phyloP scores from a whole-genome alignment of 2,888 invertebrate species.

The Stenichneumon culpator region DNA sequence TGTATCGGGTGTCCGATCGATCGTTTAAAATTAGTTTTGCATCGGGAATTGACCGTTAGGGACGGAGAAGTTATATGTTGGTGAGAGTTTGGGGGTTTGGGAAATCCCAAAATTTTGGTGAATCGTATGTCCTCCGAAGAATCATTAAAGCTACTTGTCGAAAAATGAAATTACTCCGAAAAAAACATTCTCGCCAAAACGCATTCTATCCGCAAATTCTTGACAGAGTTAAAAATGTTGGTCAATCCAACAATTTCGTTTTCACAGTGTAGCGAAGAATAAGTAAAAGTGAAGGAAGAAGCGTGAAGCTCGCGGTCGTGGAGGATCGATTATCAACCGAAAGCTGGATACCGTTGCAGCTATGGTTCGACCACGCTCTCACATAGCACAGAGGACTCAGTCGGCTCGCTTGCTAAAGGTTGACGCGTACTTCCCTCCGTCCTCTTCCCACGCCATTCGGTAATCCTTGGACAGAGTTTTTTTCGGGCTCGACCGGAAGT shows the following conservation, averaged over 20 bases:
- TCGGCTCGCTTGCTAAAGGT: constrained; percentile 49
- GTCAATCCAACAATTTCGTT: no score
- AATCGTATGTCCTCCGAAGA: background rate
- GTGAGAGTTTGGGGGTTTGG: background rate
- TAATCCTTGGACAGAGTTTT: constrained; percentile 38
- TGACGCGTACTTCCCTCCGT: constrained; percentile 59
- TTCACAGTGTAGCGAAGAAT: no score
- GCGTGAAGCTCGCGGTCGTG: constrained; percentile 35
- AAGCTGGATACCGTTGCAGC: constrained; percentile 11
- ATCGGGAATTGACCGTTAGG: background rate
- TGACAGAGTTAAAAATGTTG: no score
- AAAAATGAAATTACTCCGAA: background rate
- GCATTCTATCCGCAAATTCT: background rate
- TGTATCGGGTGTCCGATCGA: background rate
- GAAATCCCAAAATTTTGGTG: background rate
- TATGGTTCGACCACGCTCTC: background rate
- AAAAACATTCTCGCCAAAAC: background rate
- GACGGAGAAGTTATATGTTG: background rate
- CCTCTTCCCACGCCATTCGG: constrained; percentile 44
- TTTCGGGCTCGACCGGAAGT: constrained; percentile 38
- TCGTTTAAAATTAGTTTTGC: background rate
- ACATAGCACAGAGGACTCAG: constrained; percentile 20
- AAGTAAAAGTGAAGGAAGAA: constrained; percentile 7
- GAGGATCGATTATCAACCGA: constrained; percentile 40
- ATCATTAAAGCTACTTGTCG: background rate